A percentile compares a stretch with the other conserved stretches of the same genome.
Evolutionary conservation across 1,140 invertebrate species (phyloP).

Genomic region (Drosophila pandora): DNA sequence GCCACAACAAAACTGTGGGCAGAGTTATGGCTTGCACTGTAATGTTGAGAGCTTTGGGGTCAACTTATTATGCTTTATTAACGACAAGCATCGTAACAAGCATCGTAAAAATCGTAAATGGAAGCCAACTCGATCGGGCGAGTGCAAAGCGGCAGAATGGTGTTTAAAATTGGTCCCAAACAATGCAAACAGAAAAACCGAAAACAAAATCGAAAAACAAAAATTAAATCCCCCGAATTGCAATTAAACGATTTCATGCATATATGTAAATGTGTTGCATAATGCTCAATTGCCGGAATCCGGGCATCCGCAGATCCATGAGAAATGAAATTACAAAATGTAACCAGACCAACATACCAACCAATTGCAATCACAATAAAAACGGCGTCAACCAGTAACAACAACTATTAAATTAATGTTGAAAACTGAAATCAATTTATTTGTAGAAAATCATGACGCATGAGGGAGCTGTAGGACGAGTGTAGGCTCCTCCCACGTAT

Average conservation of each 20-base stretch:
- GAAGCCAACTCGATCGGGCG: slow-evolving; percentile 12
- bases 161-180: slow-evolving; percentile 50
- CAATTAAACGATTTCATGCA: slow-evolving; percentile 58
- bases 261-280: slow-evolving; percentile 50
- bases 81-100: slow-evolving; percentile 26
- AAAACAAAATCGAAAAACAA: slow-evolving; percentile 16
- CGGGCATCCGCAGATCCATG: slow-evolving; percentile 40
- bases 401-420: slow-evolving; percentile 64
- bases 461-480: slow-evolving; percentile 9
- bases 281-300: slow-evolving; percentile 52
- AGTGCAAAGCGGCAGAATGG: slow-evolving; percentile 13
- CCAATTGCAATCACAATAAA: slow-evolving; percentile 57
- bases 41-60: slow-evolving; percentile 22
- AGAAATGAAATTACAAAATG: slow-evolving; percentile 61
- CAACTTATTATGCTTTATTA: slow-evolving; percentile 48
- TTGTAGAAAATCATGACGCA: slow-evolving; percentile 59
- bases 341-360: slow-evolving; percentile 31
- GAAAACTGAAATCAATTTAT: slow-evolving; percentile 64
- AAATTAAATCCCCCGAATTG: slow-evolving; percentile 32
- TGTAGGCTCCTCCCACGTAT: slow-evolving; percentile 14
- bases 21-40: slow-evolving; percentile 23
- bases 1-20: slow-evolving; percentile 14
- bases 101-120: slow-evolving; percentile 30
- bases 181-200: slow-evolving; percentile 45
- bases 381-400: slow-evolving; percentile 44